phyloP scores from a whole-genome alignment of 2,888 invertebrate species.

The Eudasyphora cyanicolor region DNA sequence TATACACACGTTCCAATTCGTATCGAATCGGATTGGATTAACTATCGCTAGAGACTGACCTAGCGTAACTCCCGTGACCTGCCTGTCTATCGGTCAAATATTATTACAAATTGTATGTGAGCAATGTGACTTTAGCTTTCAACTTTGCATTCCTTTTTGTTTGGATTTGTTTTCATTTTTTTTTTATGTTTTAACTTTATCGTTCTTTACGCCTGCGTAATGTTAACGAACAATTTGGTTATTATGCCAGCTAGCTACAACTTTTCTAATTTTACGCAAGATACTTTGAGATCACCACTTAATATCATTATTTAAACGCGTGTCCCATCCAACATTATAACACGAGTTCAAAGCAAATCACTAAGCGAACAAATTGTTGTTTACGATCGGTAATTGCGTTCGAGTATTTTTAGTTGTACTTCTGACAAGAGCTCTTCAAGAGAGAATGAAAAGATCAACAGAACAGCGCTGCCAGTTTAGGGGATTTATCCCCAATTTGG shows the following conservation, averaged over 20 bases:
- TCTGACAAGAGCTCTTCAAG: constrained; percentile 1
- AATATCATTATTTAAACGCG: neutral
- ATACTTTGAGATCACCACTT: neutral
- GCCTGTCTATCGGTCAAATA: neutral
- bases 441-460: neutral
- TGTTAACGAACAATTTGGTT: neutral
- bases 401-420: neutral
- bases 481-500: too few relatives aligned
- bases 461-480: too few relatives aligned
- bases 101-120: neutral
- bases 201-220: constrained; percentile 47
- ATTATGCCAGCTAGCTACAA: neutral
- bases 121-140: constrained; percentile 47
- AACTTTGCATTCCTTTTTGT: neutral
- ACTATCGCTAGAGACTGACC: neutral
- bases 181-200: constrained; percentile 16
- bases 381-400: constrained; percentile 26
- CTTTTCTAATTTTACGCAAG: neutral
- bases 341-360: constrained; percentile 21
- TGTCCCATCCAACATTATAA: neutral
- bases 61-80: neutral
- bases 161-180: neutral
- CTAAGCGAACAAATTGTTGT: constrained; percentile 35
- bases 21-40: neutral
- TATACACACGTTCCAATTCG: neutral